Evolutionary conservation across 2,113 vertebrate species (phyloP).

Genomic region (Macquaria australasica): DNA sequence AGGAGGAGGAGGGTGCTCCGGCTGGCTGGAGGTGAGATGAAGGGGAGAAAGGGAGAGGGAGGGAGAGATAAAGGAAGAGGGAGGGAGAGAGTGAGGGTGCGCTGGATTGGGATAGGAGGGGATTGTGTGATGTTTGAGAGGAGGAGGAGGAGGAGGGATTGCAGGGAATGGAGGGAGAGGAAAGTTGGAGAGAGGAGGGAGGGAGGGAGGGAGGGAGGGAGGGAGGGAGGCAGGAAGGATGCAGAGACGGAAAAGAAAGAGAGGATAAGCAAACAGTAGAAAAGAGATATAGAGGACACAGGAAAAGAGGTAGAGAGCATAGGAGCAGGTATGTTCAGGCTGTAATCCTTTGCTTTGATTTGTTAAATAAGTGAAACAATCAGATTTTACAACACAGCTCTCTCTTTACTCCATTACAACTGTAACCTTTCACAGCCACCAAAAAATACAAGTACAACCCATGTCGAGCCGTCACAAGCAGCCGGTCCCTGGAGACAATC

Average conservation of each 20-base stretch:
- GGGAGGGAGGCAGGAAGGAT: constrained; percentile 3
- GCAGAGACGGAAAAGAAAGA: neutral
- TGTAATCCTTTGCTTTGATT: neutral
- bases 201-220: neutral
- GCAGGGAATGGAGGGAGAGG: constrained; percentile 50
- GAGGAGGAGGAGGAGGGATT: constrained; percentile 60
- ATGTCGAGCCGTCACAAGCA: constrained; percentile 23
- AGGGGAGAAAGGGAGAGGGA: constrained; percentile 79
- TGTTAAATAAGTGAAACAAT: neutral
- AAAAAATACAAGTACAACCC: constrained; percentile 35
- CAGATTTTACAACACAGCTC: neutral
- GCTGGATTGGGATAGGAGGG: constrained; percentile 79
- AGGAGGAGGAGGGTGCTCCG: constrained; percentile 64
- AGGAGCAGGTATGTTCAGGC: neutral
- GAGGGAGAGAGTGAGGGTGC: constrained; percentile 64
- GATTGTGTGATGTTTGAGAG: constrained; percentile 72
- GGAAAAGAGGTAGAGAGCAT: neutral
- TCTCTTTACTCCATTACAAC: neutral
- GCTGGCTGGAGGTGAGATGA: constrained; percentile 82
- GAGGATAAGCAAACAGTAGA: neutral
- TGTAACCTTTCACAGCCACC: constrained; percentile 34
- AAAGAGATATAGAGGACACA: neutral
- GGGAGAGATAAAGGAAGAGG: constrained; percentile 66
- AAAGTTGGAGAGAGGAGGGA: constrained; percentile 53
- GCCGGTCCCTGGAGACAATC: constrained; percentile 43